phyloP scores from a whole-genome alignment of 2,113 vertebrate genomes.

The Verasper variegatus region DNA sequence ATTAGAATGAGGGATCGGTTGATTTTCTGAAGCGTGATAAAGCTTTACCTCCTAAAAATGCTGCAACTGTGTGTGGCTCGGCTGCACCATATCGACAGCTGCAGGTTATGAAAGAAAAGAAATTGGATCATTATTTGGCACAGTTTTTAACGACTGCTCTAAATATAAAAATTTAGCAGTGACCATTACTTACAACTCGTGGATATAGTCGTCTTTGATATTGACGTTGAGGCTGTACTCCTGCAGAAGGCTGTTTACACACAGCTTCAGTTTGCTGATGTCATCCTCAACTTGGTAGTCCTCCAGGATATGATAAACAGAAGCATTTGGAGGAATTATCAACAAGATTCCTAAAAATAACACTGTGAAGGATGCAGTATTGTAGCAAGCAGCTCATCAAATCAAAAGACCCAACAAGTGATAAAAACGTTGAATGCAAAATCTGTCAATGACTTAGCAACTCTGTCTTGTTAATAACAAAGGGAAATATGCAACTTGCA shows the following conservation, averaged over 20 bases:
- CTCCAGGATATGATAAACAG: slow-evolving; percentile 74
- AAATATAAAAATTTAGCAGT: not conserved
- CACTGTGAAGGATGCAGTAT: not conserved
- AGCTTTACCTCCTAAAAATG: slow-evolving; percentile 93
- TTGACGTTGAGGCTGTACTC: slow-evolving; percentile 90
- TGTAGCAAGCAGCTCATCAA: too few species aligned
- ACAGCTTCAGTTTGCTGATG: slow-evolving; percentile 92
- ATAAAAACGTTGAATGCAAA: too few species aligned
- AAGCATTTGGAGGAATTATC: not conserved
- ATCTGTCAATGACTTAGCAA: too few species aligned
- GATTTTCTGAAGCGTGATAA: not conserved
- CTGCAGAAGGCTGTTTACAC: slow-evolving; percentile 92
- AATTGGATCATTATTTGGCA: not conserved
- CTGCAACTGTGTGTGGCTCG: slow-evolving; percentile 93
- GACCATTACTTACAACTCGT: slow-evolving; percentile 93
- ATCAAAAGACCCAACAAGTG: too few species aligned
- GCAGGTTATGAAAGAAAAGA: slow-evolving; percentile 24
- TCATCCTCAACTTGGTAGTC: slow-evolving; percentile 97
- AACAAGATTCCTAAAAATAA: too few species aligned
- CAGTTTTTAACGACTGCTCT: not conserved
- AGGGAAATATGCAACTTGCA: too few species aligned
- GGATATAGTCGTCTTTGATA: slow-evolving; percentile 97
- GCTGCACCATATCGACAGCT: slow-evolving; percentile 96
- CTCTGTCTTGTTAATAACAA: too few species aligned
- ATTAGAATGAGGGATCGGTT: not conserved